Evolutionary conservation across 2,888 invertebrate species (phyloP).

Genomic region (Dexiosoma caninum): DNA sequence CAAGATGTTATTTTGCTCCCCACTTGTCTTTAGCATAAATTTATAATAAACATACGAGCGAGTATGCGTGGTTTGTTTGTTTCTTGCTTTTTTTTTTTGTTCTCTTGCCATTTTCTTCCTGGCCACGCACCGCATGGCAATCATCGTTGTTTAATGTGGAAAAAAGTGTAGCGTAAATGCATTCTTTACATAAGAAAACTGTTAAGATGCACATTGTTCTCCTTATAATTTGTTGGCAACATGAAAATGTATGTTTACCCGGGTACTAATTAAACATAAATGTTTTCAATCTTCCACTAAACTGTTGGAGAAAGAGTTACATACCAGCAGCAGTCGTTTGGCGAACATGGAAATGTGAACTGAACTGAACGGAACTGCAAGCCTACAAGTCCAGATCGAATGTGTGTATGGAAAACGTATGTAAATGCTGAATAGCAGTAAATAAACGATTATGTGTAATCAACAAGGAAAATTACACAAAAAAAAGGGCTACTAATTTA

Average conservation of each 20-base stretch:
- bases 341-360: constrained; percentile 9
- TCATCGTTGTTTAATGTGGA: constrained; percentile 15
- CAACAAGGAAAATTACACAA: constrained; percentile 48
- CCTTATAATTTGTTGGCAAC: constrained; percentile 58
- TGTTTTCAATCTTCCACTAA: constrained; percentile 62
- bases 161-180: constrained; percentile 40
- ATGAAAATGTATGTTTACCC: constrained; percentile 62
- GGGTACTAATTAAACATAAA: constrained; percentile 62
- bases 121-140: constrained; percentile 31
- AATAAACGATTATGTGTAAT: constrained; percentile 59
- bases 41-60: constrained; percentile 30
- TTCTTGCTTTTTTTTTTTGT: neutral
- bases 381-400: neutral
- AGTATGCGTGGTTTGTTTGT: neutral
- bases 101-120: neutral
- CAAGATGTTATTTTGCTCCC: constrained; percentile 7
- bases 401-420: neutral
- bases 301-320: constrained; percentile 45
- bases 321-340: constrained; percentile 18
- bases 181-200: constrained; percentile 42
- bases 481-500: constrained; percentile 59
- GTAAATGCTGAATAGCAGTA: constrained; percentile 41
- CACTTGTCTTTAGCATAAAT: constrained; percentile 22
- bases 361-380: constrained; percentile 40
- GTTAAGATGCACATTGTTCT: constrained; percentile 40